A percentile compares a stretch with the other conserved stretches of the same genome.
Conservation (phyloP, 2,113 vertebrate genomes). For the Thinocorus orbignyianus region DNA sequence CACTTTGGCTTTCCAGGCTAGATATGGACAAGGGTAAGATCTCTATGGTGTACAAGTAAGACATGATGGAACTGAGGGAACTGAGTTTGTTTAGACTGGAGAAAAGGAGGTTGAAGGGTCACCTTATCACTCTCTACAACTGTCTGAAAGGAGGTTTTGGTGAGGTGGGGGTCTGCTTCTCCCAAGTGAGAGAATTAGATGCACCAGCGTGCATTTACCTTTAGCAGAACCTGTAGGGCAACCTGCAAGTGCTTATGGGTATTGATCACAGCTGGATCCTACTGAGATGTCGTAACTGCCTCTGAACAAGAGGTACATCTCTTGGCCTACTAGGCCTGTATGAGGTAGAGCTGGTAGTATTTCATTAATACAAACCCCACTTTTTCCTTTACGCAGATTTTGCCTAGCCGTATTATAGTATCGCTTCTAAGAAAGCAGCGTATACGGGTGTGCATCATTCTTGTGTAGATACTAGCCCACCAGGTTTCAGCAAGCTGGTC, state of each 20-base stretch:
- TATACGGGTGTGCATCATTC: background rate
- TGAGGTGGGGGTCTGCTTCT: background rate
- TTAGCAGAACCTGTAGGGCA: background rate
- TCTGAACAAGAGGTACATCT: background rate
- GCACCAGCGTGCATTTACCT: background rate
- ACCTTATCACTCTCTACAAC: background rate
- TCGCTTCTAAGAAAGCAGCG: accelerated
- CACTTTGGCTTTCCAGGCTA: background rate
- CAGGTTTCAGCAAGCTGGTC: background rate
- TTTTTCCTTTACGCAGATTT: background rate
- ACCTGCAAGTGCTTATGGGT: background rate
- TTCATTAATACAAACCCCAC: background rate
- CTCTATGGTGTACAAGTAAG: background rate
- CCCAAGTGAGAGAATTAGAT: too few relatives aligned
- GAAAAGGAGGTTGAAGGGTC: background rate
- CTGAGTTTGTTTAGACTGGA: background rate
- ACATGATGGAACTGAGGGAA: background rate
- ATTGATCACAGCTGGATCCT: background rate
- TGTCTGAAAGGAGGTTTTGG: background rate
- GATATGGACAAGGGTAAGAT: background rate
- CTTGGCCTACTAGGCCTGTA: background rate
- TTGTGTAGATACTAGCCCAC: background rate
- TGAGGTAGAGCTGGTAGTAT: background rate
- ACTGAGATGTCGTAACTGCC: background rate
- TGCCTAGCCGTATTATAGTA: background rate